Base-by-base conservation (phyloP, 1,140 invertebrate species). In the Portunus trituberculatus region DNA sequence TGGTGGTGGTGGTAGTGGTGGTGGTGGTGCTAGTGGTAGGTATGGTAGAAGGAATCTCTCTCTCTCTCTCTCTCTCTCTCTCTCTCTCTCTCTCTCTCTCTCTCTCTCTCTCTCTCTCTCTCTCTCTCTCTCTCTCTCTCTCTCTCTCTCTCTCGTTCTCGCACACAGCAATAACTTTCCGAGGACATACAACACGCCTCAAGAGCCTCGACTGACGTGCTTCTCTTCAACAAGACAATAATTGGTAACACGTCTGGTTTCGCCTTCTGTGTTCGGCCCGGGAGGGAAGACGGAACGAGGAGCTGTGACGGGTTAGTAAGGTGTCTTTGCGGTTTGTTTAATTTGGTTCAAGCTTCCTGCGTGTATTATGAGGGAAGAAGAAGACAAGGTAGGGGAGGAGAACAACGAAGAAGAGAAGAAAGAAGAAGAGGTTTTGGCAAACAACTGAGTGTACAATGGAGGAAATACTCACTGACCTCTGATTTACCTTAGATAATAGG, bases 91-190 rank as follows among this genome's bases (percentile, higher is more conserved):
- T 76, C 93, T 67, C 93, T 88, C 93, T 39, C 82, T 88, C 82
- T 88, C 84, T 88, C 48, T 52, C 45, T 93, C 93, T 67, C 83
- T 29, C 32, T 88, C 86, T 87, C 84, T 84, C 32, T 67, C 83
- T 87, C 31, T 93, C 86, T 93, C 29, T 76, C 46, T 90, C 16
- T 94, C 93, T 90, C 46, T 92, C n/a, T 92, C 91, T 67, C 29
- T 67, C 90, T 91, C 90, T 67, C 91, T 76, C 91, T 52, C 48
- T 29, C 59, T 82, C 6, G 32, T 39, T 14, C 32, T 48, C 28
- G 1, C 87, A 88, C 67, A 76, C 12, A 76, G n/a, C 67, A 76
- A 76, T 76, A 76, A 76, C 20, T 8, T 83, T 12, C 59, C 7
- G 31, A 82, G 31, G 20, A 20, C 29, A 76, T 59, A 31, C 29